Evolutionary conservation across 2,113 vertebrate genomes (phyloP).

Genomic region (Salvelinus fontinalis): DNA sequence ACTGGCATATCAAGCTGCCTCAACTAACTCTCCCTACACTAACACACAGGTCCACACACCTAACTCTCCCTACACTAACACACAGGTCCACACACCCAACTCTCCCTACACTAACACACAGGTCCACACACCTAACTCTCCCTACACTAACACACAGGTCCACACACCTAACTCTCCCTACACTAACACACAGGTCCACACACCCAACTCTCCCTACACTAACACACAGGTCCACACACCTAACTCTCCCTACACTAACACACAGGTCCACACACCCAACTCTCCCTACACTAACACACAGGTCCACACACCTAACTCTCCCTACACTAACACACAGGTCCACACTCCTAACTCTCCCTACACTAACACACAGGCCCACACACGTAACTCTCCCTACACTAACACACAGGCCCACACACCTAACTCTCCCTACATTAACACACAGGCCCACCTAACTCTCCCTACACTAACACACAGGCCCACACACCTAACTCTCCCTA

Average conservation of each 20-base stretch:
- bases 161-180: slow-evolving; percentile 1
- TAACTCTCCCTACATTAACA: too few relatives aligned
- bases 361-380: not conserved
- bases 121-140: slow-evolving; percentile 3
- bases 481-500: too few relatives aligned
- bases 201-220: too few relatives aligned
- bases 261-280: too few relatives aligned
- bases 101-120: not conserved
- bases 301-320: too few relatives aligned
- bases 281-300: too few relatives aligned
- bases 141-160: not conserved
- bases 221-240: too few relatives aligned
- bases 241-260: not conserved
- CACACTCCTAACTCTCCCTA: not conserved
- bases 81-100: slow-evolving; percentile 8
- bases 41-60: too few relatives aligned
- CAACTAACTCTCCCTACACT: not conserved
- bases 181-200: not conserved
- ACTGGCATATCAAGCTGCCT: too few relatives aligned
- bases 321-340: not conserved
- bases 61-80: not conserved
- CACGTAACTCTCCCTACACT: not conserved
- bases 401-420: not conserved
- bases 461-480: not conserved
- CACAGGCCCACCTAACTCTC: not conserved